Percentiles rank a stretch among this genome's conserved stretches.
These are phyloP conservation scores for Galeopsomyia nigrocyanea DNA, from an alignment of 2,888 invertebrate species.

Conservation along the genomic window DNA sequence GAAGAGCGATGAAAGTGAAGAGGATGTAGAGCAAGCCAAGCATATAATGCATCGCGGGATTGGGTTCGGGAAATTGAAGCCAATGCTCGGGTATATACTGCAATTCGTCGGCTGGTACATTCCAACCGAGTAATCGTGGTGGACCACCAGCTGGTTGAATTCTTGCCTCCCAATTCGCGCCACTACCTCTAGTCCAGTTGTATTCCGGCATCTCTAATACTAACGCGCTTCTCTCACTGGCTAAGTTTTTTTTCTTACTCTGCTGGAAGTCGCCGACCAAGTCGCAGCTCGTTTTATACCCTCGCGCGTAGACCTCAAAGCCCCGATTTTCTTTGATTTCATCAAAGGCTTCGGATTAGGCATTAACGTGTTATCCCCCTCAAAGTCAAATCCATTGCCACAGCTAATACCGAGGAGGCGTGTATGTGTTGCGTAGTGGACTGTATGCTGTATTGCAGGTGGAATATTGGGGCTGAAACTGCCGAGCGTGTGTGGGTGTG, in stretches of 20 bases:
- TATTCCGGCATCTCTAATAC: slow-evolving; percentile 47
- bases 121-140: slow-evolving; percentile 78
- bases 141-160: slow-evolving; percentile 60
- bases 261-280: neutral
- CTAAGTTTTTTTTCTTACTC: neutral
- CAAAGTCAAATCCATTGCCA: slow-evolving; percentile 61
- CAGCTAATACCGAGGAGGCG: neutral
- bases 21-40: slow-evolving; percentile 83
- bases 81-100: slow-evolving; percentile 82
- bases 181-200: slow-evolving; percentile 41
- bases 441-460: too few relatives aligned
- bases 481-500: too few relatives aligned
- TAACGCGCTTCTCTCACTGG: too few relatives aligned
- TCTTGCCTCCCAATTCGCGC: slow-evolving; percentile 61
- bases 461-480: too few relatives aligned
- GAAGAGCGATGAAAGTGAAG: slow-evolving; percentile 79
- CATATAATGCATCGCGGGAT: slow-evolving; percentile 84
- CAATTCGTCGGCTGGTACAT: slow-evolving; percentile 82
- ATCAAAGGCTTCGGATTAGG: slow-evolving; percentile 62
- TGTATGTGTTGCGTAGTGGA: too few relatives aligned
- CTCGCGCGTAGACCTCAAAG: slow-evolving; percentile 41
- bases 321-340: slow-evolving; percentile 38
- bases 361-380: slow-evolving; percentile 58
- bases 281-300: slow-evolving; percentile 37
- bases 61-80: slow-evolving; percentile 84